phyloP scores from a whole-genome alignment of 2,797 vertebrate species.

The Mallotus villosus region DNA sequence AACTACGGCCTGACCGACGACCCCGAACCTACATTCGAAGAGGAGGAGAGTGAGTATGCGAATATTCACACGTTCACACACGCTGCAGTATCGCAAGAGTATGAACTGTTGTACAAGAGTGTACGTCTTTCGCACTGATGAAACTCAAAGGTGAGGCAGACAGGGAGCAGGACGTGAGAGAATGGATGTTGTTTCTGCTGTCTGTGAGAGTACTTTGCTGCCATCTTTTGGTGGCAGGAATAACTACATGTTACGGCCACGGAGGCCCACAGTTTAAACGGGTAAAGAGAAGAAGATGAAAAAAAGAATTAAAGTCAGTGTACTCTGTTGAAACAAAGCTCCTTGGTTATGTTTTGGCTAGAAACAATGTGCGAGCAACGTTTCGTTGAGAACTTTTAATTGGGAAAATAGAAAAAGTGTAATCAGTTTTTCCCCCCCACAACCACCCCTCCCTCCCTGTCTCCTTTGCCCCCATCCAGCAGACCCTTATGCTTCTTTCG shows the following conservation, averaged over 20 bases:
- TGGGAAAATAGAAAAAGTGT: no score
- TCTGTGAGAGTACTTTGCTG: conserved; percentile 37
- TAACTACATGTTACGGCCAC: background rate
- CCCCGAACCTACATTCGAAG: conserved; percentile 43
- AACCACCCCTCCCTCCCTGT: background rate
- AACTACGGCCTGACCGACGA: conserved; percentile 47
- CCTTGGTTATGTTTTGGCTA: no score
- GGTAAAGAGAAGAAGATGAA: background rate
- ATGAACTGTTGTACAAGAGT: no score
- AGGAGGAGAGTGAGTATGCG: conserved; percentile 66
- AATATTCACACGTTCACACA: background rate
- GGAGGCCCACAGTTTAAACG: background rate
- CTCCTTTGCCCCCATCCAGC: conserved; percentile 7
- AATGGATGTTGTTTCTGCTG: background rate
- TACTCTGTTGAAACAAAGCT: no score
- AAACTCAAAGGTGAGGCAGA: background rate
- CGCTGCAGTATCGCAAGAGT: background rate
- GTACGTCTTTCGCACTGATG: background rate
- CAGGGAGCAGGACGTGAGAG: background rate
- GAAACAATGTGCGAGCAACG: no score
- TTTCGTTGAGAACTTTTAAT: no score
- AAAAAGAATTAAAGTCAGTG: background rate
- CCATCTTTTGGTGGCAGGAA: conserved; percentile 50
- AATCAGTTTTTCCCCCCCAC: no score
- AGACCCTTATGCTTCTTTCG: conserved; percentile 85